A percentile compares a stretch with the other conserved stretches of the same genome.
Conservation (phyloP, 2,113 vertebrate species). For the Hyaena hyaena region DNA sequence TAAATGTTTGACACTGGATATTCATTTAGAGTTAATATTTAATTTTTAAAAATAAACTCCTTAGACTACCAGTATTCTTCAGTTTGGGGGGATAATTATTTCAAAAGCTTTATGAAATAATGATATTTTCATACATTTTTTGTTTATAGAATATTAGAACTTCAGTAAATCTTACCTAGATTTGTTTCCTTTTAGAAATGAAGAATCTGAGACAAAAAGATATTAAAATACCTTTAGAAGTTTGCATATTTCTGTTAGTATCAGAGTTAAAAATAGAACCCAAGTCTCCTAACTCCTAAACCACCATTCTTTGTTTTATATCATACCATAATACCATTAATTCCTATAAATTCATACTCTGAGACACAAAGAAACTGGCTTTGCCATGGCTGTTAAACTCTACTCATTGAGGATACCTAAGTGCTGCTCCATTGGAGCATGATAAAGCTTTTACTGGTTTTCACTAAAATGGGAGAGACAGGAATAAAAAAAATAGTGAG, state of each 20-base stretch:
- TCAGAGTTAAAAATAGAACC: background rate
- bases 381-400: background rate
- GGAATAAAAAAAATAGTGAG: background rate
- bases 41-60: conserved; percentile 54
- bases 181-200: conserved; percentile 47
- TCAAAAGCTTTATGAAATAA: conserved; percentile 11
- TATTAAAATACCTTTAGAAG: conserved; percentile 6
- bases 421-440: background rate
- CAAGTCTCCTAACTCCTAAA: background rate
- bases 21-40: conserved; percentile 14
- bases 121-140: background rate
- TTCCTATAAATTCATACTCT: background rate
- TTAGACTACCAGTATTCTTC: background rate
- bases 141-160: conserved; percentile 32
- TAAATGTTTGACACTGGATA: background rate
- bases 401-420: background rate
- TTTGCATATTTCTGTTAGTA: background rate
- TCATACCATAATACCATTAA: background rate
- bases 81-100: background rate
- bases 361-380: background rate
- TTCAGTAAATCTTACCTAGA: background rate
- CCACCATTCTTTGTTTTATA: background rate
- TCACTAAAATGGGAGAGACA: background rate
- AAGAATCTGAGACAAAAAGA: background rate
- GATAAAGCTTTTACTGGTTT: background rate